phyloP scores from a whole-genome alignment of 2,888 invertebrate species.

The Entomobrya proxima region DNA sequence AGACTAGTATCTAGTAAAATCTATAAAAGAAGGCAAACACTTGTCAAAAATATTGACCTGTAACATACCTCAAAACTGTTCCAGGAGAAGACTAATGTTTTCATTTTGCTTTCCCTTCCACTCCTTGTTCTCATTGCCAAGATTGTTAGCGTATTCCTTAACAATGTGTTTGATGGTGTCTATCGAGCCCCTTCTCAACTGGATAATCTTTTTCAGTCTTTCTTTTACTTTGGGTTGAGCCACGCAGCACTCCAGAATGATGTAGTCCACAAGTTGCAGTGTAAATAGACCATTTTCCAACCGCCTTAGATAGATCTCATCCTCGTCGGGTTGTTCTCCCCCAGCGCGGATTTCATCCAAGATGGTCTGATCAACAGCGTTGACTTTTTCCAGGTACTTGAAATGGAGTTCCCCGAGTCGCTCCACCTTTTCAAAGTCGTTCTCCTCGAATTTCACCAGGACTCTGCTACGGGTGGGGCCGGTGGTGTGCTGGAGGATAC shows the following conservation, averaged over 20 bases:
- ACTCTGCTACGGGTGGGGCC: constrained; percentile 93
- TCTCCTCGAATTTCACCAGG: constrained; percentile 96
- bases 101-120: constrained; percentile 93
- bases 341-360: constrained; percentile 79
- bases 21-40: constrained; percentile 30
- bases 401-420: constrained; percentile 96
- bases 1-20: constrained; percentile 11
- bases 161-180: constrained; percentile 92
- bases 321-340: constrained; percentile 86
- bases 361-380: constrained; percentile 87
- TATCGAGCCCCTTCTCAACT: constrained; percentile 91
- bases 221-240: constrained; percentile 83
- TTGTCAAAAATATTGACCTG: background rate
- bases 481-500: constrained; percentile 94
- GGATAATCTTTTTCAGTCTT: constrained; percentile 91
- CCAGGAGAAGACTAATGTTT: constrained; percentile 93
- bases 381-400: constrained; percentile 96
- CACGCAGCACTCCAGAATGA: constrained; percentile 80
- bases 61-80: constrained; percentile 86
- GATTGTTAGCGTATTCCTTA: constrained; percentile 94
- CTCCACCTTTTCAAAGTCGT: constrained; percentile 98
- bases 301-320: constrained; percentile 91
- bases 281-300: constrained; percentile 97
- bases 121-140: constrained; percentile 91
- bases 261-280: constrained; percentile 93